Evolutionary conservation across 2,113 vertebrate species (phyloP).

Genomic region (Brevimyrus niger): DNA sequence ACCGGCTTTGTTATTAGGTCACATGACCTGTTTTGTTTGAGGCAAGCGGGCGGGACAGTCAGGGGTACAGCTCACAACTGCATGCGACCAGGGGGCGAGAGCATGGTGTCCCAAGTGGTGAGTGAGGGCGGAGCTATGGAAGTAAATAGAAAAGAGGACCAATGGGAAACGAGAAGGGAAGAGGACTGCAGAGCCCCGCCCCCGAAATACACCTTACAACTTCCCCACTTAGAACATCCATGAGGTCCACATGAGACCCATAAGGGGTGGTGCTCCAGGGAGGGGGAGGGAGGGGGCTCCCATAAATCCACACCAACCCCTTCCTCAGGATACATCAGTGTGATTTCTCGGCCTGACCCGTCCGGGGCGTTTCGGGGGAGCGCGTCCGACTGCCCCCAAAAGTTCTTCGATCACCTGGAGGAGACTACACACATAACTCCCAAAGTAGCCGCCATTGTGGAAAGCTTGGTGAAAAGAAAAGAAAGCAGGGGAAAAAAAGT

Average conservation of each 20-base stretch:
- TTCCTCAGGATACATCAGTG: background rate
- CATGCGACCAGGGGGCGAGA: background rate
- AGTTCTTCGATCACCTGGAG: background rate
- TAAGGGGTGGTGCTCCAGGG: background rate
- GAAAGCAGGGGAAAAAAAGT: background rate
- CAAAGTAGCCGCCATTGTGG: background rate
- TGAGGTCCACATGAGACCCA: background rate
- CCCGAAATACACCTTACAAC: background rate
- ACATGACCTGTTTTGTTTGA: background rate
- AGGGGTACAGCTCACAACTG: background rate
- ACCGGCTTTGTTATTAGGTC: background rate
- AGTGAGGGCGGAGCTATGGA: background rate
- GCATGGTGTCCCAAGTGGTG: background rate
- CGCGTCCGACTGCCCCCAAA: too few relatives aligned
- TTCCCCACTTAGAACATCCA: background rate
- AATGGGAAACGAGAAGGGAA: background rate
- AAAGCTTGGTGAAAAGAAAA: background rate
- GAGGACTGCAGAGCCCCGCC: background rate
- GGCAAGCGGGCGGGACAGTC: background rate
- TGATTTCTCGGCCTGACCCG: too few relatives aligned
- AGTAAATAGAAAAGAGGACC: background rate
- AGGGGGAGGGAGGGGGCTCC: background rate
- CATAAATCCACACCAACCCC: background rate
- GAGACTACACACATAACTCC: background rate
- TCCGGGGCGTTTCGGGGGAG: too few relatives aligned